Evolutionary conservation across 2,797 vertebrate genomes (phyloP).

Genomic region (Halcyon leucocephala): DNA sequence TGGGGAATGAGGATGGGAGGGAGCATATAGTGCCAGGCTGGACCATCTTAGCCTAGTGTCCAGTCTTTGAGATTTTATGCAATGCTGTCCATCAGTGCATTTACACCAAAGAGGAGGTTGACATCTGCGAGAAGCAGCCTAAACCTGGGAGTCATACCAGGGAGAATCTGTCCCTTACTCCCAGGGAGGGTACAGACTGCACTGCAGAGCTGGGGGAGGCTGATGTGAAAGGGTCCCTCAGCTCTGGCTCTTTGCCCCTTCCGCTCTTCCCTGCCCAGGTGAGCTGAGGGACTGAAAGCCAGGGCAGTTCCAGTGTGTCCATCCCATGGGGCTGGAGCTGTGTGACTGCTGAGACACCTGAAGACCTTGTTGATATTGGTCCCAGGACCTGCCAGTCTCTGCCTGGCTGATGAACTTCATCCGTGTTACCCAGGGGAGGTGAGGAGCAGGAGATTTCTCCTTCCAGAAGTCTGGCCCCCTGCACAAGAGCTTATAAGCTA

Average conservation of each 20-base stretch:
- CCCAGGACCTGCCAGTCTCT: background rate
- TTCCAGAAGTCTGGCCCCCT: slow-evolving; percentile 17
- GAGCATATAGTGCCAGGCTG: background rate
- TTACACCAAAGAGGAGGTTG: background rate
- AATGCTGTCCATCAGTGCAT: background rate
- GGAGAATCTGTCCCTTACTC: background rate
- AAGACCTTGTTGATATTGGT: fast-evolving
- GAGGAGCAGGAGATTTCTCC: background rate
- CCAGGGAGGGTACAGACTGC: fast-evolving
- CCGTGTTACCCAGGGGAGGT: background rate
- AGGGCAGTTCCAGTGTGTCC: background rate
- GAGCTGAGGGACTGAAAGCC: background rate
- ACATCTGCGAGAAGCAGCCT: background rate
- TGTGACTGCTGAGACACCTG: background rate
- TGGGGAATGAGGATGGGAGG: background rate
- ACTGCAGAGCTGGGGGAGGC: fast-evolving
- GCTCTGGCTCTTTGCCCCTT: background rate
- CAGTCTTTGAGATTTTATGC: background rate
- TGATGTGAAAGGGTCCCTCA: background rate
- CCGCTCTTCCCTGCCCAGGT: background rate
- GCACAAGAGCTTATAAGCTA: slow-evolving; percentile 6
- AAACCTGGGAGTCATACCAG: background rate
- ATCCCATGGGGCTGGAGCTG: background rate
- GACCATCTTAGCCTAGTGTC: background rate
- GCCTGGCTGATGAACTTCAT: background rate